These are phyloP conservation scores for Sycophaga agraensis DNA, from an alignment of 1,140 invertebrate genomes.

Conservation along the genomic window DNA sequence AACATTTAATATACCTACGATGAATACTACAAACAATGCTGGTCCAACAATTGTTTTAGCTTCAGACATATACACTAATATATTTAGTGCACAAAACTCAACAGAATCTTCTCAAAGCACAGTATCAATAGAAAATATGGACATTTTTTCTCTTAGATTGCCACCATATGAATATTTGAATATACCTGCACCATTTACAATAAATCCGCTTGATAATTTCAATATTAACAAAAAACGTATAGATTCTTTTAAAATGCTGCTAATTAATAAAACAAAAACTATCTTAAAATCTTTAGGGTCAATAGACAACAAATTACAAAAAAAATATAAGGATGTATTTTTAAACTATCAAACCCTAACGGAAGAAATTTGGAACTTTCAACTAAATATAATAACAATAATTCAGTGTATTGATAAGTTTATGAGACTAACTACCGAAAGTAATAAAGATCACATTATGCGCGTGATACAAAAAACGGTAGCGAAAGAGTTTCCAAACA, in stretches of 20 bases:
- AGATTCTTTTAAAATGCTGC: neutral
- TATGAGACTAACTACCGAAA: constrained; percentile 21
- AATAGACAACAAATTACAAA: neutral
- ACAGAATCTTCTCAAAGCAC: no score
- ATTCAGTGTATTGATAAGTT: constrained; percentile 15
- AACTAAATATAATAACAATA: constrained; percentile 24
- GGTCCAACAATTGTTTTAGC: neutral
- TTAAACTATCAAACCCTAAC: neutral
- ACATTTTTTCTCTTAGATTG: neutral
- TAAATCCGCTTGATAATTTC: neutral
- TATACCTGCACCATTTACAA: neutral
- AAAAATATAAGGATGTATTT: neutral
- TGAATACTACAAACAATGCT: no score
- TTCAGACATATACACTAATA: neutral
- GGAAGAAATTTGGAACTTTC: constrained; percentile 13
- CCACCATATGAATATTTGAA: neutral
- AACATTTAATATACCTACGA: no score
- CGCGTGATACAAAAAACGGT: neutral
- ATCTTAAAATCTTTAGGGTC: neutral
- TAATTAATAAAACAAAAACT: neutral
- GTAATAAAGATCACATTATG: neutral
- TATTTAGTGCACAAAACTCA: neutral
- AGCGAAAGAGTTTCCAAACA: neutral
- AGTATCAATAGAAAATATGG: neutral
- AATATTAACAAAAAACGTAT: neutral